Base-by-base conservation (phyloP, 2,113 vertebrate genomes). In the Chionis minor region DNA sequence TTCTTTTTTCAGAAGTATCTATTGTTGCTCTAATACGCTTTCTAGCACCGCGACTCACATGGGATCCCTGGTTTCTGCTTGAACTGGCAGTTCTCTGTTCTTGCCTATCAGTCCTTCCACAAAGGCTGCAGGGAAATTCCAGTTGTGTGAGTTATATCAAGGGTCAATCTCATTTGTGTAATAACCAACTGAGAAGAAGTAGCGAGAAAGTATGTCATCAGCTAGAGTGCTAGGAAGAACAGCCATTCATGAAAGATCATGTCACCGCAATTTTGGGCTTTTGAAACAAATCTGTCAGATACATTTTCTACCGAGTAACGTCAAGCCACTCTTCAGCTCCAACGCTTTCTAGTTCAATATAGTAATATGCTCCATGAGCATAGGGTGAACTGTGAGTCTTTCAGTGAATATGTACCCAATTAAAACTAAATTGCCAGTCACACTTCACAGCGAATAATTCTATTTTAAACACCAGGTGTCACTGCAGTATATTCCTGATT, bases 381-480 rank as follows among this genome's bases (percentile, higher is more conserved):
- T 56, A 24, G 67, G 80, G 24, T 77, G 89, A 92, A 71, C 65
- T 54, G 27, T 3, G 44, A 73, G 74, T 58, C 78, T 90, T 33
- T 86, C 74, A 80, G 70, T 16, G 67, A 95, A 17, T 56, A 63
- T 5, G 35, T 81, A 67, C 73, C 93, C 66, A 87, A 84, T 96
- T 93, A 87, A 42, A 94, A 78, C 18, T 49, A 45, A 91, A 84
- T 78, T 84, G 77, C 27, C 45, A 62, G 81, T 51, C 81, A 32
- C 59, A 44, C 65, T 89, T 96, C 87, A 78, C 47, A 92, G 47
- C n/a, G 77, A 84, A 65, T 38, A 69, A 75, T 67, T 90, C 80
- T 78, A 2, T 89, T 96, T 95, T 47, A 92, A 94, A 96, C 95
- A 78, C 89, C 96, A 97, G 95, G 93, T 95, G 96, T 97, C 95